Conservation (phyloP, 2,888 invertebrate genomes). For the Eurytoma californica region DNA sequence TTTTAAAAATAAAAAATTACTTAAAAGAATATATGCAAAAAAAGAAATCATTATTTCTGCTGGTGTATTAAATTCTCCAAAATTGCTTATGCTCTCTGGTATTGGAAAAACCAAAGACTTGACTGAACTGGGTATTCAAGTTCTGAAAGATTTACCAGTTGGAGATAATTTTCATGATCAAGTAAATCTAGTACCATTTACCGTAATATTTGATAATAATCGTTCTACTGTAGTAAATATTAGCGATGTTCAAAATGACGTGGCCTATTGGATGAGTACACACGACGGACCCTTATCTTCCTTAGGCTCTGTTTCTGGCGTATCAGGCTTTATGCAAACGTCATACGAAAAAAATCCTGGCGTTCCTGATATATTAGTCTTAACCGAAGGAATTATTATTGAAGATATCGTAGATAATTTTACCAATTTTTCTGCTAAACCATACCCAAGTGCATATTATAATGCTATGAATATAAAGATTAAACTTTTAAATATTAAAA, state of each 20-base stretch:
- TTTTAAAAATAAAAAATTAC: conserved; percentile 63
- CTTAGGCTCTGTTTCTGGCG: conserved; percentile 2
- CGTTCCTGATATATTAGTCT: not conserved
- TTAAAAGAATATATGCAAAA: conserved; percentile 63
- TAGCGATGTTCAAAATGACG: not conserved
- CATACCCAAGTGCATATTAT: not conserved
- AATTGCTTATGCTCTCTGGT: conserved; percentile 18
- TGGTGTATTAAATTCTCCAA: conserved; percentile 11
- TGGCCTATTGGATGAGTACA: conserved; percentile 4
- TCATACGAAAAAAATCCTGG: conserved; percentile 4
- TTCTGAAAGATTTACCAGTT: conserved; percentile 21
- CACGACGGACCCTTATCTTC: conserved; percentile 2
- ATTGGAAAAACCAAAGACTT: conserved; percentile 5
- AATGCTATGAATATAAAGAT: conserved; percentile 5
- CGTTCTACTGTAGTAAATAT: conserved; percentile 4
- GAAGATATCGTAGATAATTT: not conserved
- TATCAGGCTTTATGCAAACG: conserved; percentile 8
- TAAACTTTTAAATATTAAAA: not conserved
- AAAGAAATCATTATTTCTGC: conserved; percentile 23
- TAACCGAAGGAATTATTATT: not conserved
- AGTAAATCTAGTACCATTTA: conserved; percentile 2
- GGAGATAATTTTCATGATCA: conserved; percentile 30
- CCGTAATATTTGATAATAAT: conserved; percentile 1
- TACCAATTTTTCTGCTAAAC: not conserved
- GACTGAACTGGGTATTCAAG: not conserved